Evolutionary conservation across 2,113 vertebrate genomes (phyloP).

Genomic region (Ploceus nigricollis): DNA sequence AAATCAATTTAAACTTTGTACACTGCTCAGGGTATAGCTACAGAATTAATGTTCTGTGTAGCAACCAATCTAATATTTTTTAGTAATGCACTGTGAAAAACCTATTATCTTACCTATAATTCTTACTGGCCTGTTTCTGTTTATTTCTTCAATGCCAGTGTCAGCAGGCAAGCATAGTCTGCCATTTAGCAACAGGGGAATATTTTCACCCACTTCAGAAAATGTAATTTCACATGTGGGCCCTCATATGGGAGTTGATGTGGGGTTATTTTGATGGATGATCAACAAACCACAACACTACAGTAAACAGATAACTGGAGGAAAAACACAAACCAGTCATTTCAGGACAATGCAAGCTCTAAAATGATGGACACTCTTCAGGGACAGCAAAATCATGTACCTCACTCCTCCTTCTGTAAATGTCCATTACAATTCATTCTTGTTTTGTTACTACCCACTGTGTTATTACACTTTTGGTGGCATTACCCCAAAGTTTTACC

Average conservation of each 20-base stretch:
- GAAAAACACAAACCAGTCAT: background rate
- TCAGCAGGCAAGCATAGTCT: background rate
- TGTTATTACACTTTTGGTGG: background rate
- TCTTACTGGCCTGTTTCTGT: background rate
- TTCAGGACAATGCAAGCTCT: background rate
- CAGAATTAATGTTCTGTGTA: background rate
- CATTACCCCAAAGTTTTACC: background rate
- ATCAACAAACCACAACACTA: background rate
- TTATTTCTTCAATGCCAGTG: background rate
- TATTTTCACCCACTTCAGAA: background rate
- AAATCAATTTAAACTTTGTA: constrained; percentile 6
- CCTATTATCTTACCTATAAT: background rate
- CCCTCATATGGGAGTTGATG: background rate
- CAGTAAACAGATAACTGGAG: background rate
- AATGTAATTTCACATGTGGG: background rate
- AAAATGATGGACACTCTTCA: background rate
- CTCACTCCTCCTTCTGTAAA: background rate
- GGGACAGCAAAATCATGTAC: background rate
- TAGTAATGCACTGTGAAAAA: background rate
- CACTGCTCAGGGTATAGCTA: background rate
- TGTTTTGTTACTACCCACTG: background rate
- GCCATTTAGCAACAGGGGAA: background rate
- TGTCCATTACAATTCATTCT: background rate
- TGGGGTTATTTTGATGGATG: background rate
- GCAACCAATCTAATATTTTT: background rate